Evolutionary conservation across 2,797 vertebrate genomes (phyloP), one percentile per base, ranked within the genome.

Genomic region (Syngnathus acus): DNA sequence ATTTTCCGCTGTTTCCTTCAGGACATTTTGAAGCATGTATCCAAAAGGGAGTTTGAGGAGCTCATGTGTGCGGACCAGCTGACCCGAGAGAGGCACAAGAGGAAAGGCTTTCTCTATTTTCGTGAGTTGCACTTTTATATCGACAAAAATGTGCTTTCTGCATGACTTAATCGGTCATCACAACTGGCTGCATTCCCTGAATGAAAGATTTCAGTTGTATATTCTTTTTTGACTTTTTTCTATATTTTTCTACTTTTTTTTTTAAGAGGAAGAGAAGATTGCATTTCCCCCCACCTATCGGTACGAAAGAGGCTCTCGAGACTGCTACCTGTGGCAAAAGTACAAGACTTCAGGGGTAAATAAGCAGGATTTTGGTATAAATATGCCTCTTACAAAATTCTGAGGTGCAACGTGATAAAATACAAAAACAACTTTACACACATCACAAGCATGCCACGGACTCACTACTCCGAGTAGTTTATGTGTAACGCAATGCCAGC

Each of bases 41-140:
- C 89, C 4, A 93, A 90, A 72, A 85, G 91, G 53, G 90, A 93
- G 74, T 93, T 93, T 66, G 90, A 92, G 23, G 90, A 91, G 68
- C 89, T 93, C 64, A 89, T 92, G 90, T 91, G 89, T 78, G 90
- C 92, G 9, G 93, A 94, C 82, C 93, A 94, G 79, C 87, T 94
- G 69, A 93, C 92, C 53, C 78, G 87, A 68, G 92, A 94, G 72
- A 88, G 90, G 47, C 92, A 91, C 75, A 93, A 84, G 78, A 90
- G 92, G 75, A 93, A 94, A 74, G 89, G 89, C 62, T 94, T 94
- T 74, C 88, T 93, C 62, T 88, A 90, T 78, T 94, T 94, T 80
- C 91, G 93, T 94, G 75, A 89, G 92, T 74, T n/a, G 2, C 32
- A 26, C 9, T 19, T 39, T 19, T 59, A 59, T 9, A 10, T 39